Base-by-base conservation (phyloP, 2,888 invertebrate species). In the Aphodius sticticus region DNA sequence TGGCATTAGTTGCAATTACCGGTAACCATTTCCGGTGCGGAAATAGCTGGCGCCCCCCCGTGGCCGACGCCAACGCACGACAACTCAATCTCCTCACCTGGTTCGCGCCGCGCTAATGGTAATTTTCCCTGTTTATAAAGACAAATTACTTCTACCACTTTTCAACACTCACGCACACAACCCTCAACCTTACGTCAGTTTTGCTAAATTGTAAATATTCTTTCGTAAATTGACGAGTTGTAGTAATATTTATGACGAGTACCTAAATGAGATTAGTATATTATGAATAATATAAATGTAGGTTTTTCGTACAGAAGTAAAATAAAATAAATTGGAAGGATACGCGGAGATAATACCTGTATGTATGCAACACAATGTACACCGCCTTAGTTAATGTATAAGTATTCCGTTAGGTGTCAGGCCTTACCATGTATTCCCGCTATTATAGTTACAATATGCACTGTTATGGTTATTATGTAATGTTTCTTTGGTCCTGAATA, bases 1-100 rank as follows among this genome's bases (percentile, higher is more conserved):
- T 87, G 87, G 87, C 86, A 87, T 88, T 88, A 88, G 86, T 87
- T 87, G 88, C 88, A 89, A 89, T 89, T 89, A 89, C 88, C 88
- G 88, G 88, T 86, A 86, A 85, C 86, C 87, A 88, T 87, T 86
- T 89, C 89, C 89, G 87, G 84, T 82, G 82, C 87, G 89, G 89
- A 89, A 89, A 88, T 88, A 88, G 87, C 86, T 85, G 82, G 85
- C 86, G 84, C 86, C 86, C 86, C 83, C 76, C 53, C 69, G 72
- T 35, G 76, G 79, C 81, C 80, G 79, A 81, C 81, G 85, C 86
- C 85, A 86, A 85, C 79, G 75, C 79, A 81, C 80, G 81, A 83
- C 83, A 80, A 80, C 81, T 84, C 83, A 83, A 84, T 83, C 82
- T 81, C 83, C 82, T 81, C 83, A 82, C 82, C 82, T 81, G 80